Percentiles rank a stretch among this genome's conserved stretches.
Evolutionary conservation across 1,140 invertebrate genomes (phyloP).

Genomic region (Heliconius hermathena): DNA sequence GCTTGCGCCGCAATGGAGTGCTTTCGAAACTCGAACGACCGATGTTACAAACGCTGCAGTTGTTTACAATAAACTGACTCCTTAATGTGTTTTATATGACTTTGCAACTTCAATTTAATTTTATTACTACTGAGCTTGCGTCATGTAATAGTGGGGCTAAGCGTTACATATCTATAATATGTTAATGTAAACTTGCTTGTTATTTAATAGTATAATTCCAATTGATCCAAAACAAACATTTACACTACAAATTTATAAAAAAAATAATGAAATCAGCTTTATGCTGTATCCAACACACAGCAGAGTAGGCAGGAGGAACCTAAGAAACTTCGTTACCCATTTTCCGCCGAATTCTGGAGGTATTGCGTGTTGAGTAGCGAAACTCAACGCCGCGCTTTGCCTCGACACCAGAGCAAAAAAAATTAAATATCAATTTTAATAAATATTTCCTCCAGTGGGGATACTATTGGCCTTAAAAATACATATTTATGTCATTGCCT

Average conservation of each 20-base stretch:
- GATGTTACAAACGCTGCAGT: constrained; percentile 71
- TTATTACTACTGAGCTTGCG: constrained; percentile 64
- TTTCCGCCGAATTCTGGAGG: too few relatives aligned
- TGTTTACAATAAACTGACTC: constrained; percentile 77
- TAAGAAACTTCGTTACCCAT: too few relatives aligned
- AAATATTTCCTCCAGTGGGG: too few relatives aligned
- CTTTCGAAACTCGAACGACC: constrained; percentile 65
- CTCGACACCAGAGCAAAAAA: too few relatives aligned
- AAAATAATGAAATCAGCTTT: too few relatives aligned
- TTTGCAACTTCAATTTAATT: constrained; percentile 72
- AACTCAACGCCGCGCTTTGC: too few relatives aligned
- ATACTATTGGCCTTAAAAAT: too few relatives aligned
- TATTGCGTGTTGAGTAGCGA: too few relatives aligned
- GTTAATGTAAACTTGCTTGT: neutral
- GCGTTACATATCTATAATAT: constrained; percentile 29
- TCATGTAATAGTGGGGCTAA: constrained; percentile 47
- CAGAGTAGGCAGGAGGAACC: too few relatives aligned
- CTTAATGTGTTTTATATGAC: constrained; percentile 80
- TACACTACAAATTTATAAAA: neutral
- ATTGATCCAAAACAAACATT: constrained; percentile 17
- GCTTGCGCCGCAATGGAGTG: constrained; percentile 55
- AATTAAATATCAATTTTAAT: too few relatives aligned
- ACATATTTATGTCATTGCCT: neutral
- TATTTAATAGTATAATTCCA: constrained; percentile 22
- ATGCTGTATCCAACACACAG: too few relatives aligned